phyloP scores from a whole-genome alignment of 2,113 vertebrate species.

The Oryzias javanicus region DNA sequence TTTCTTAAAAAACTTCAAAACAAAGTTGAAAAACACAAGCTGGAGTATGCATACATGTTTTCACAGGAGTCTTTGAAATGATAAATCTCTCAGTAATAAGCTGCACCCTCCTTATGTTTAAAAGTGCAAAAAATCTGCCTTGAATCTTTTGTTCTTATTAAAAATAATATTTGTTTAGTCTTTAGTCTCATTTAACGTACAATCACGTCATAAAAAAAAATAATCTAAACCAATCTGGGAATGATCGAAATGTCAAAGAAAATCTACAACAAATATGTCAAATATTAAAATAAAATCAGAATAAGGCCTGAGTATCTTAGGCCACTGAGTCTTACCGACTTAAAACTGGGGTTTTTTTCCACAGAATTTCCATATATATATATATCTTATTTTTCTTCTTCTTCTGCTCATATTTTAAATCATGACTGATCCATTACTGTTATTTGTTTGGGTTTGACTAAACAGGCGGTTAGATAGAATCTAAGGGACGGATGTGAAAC shows the following conservation, averaged over 20 bases:
- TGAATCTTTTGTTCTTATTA: not conserved
- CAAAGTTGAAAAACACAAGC: too few relatives aligned
- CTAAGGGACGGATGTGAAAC: conserved; percentile 34
- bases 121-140: too few relatives aligned
- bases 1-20: too few relatives aligned
- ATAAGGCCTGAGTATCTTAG: not conserved
- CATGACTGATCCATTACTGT: not conserved
- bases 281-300: not conserved
- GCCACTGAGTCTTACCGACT: not conserved
- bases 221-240: too few relatives aligned
- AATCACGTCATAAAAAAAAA: too few relatives aligned
- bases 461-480: conserved; percentile 31
- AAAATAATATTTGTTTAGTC: not conserved
- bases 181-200: too few relatives aligned
- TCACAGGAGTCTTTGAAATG: too few relatives aligned
- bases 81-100: too few relatives aligned
- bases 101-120: too few relatives aligned
- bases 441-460: conserved; percentile 11
- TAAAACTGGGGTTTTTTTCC: not conserved
- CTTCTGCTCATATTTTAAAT: conserved; percentile 8
- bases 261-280: too few relatives aligned
- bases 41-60: too few relatives aligned
- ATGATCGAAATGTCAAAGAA: too few relatives aligned
- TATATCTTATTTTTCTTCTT: not conserved
- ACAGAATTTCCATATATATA: conserved; percentile 23